phyloP scores from a whole-genome alignment of 2,888 invertebrate genomes.

The Lasioglossum morio region DNA sequence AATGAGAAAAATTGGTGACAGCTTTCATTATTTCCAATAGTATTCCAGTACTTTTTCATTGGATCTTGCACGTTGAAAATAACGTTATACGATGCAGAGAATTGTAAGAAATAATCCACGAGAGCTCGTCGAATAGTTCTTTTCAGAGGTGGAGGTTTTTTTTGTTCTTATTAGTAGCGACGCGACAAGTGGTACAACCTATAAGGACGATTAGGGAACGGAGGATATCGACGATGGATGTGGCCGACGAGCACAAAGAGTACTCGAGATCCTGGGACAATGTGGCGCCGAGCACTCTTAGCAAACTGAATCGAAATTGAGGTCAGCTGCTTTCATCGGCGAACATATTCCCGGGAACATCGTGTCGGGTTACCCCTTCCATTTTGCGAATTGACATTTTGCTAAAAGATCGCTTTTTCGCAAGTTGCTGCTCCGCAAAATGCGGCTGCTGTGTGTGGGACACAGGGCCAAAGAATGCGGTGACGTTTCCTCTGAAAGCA shows the following conservation, averaged over 20 bases:
- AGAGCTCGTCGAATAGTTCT: background rate
- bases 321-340: conserved; percentile 70
- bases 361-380: conserved; percentile 41
- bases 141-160: background rate
- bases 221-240: conserved; percentile 64
- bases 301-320: conserved; percentile 70
- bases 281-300: conserved; percentile 64
- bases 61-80: no score
- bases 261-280: conserved; percentile 70
- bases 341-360: conserved; percentile 54
- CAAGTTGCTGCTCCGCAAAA: background rate
- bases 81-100: no score
- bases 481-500: background rate
- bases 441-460: background rate
- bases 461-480: background rate
- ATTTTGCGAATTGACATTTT: conserved; percentile 44
- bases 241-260: conserved; percentile 64
- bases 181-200: conserved; percentile 44
- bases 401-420: conserved; percentile 51
- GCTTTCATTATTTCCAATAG: no score
- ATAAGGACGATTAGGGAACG: conserved; percentile 56
- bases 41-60: no score
- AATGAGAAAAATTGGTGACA: no score
- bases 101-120: no score
- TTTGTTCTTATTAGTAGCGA: conserved; percentile 48